A percentile compares a stretch with the other conserved stretches of the same genome.
Evolutionary conservation across 2,888 invertebrate genomes (phyloP).

Genomic region (Xanthorhoe spadicearia): DNA sequence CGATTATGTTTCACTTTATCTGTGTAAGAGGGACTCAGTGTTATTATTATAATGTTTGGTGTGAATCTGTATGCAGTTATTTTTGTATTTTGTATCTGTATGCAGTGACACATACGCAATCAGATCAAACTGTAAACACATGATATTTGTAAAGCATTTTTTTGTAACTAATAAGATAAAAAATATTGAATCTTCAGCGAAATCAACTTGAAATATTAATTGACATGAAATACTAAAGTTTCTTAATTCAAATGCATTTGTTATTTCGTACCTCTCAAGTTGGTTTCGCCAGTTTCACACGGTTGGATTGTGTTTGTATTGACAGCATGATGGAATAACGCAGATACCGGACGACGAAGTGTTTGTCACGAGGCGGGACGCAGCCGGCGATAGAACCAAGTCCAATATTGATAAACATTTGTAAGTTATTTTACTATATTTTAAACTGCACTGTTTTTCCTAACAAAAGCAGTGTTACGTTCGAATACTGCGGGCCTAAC

Average conservation of each 20-base stretch:
- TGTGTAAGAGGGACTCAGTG: too few species aligned
- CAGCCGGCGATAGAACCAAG: slow-evolving; percentile 64
- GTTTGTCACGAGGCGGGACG: slow-evolving; percentile 52
- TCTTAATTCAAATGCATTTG: neutral
- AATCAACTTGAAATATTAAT: slow-evolving; percentile 8
- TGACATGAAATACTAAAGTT: neutral
- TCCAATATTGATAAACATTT: slow-evolving; percentile 59
- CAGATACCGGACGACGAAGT: slow-evolving; percentile 57
- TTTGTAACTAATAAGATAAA: slow-evolving; percentile 17
- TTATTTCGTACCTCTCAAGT: slow-evolving; percentile 1
- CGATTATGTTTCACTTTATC: neutral
- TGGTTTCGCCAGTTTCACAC: slow-evolving; percentile 40
- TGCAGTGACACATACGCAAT: neutral
- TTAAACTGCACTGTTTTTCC: too few species aligned
- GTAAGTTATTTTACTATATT: slow-evolving; percentile 48
- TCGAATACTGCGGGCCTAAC: too few species aligned
- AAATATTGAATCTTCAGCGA: neutral
- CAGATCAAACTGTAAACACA: neutral
- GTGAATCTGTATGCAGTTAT: slow-evolving; percentile 5
- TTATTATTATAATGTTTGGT: neutral
- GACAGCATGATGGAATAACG: slow-evolving; percentile 75
- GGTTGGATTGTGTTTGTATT: slow-evolving; percentile 65
- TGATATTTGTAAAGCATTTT: slow-evolving; percentile 4
- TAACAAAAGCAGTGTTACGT: too few species aligned
- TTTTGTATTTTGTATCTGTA: too few species aligned